Conservation (phyloP, 2,113 vertebrate species). For the Nesoenas mayeri region DNA sequence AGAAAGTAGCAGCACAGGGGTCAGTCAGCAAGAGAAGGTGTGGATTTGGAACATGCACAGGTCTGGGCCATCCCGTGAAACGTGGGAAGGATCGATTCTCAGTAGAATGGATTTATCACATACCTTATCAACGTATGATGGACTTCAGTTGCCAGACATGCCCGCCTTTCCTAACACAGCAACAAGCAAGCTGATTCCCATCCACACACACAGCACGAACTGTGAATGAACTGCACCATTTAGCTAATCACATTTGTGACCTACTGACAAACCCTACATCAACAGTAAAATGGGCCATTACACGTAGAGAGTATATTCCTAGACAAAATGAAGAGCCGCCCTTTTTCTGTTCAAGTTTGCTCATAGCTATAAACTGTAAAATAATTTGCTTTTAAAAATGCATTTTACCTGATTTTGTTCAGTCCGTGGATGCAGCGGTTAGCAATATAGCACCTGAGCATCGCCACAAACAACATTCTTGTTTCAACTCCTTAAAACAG, state of each 20-base stretch:
- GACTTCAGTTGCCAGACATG: background rate
- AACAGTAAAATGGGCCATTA: accelerated
- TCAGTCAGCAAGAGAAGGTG: background rate
- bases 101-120: background rate
- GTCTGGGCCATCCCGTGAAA: background rate
- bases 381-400: background rate
- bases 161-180: background rate
- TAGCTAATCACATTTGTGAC: background rate
- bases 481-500: background rate
- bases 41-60: background rate
- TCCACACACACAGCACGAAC: background rate
- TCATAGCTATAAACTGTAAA: background rate
- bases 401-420: background rate
- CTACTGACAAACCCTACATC: background rate
- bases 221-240: background rate
- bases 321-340: background rate
- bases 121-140: no score
- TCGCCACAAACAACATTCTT: background rate
- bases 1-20: background rate
- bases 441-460: background rate
- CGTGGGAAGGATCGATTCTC: background rate
- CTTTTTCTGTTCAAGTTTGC: background rate
- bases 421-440: accelerated
- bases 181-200: accelerated
- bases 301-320: accelerated